Evolutionary conservation across 1,140 invertebrate genomes (phyloP).

Genomic region (Thalassaphorura encarpata): DNA sequence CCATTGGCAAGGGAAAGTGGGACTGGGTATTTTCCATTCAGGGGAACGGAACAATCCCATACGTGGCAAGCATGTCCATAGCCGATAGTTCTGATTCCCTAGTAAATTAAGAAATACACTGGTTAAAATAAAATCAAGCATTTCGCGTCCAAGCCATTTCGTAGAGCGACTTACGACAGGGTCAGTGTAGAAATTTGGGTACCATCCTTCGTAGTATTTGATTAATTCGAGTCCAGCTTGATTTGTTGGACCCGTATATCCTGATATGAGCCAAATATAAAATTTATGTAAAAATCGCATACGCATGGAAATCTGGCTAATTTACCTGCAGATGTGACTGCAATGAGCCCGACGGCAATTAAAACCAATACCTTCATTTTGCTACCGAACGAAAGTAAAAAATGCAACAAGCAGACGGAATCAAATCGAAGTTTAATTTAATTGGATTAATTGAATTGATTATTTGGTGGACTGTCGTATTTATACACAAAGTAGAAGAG

Average conservation of each 20-base stretch:
- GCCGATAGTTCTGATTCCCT: constrained; percentile 29
- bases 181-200: constrained; percentile 27
- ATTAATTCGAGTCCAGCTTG: constrained; percentile 21
- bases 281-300: not conserved
- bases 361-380: not conserved
- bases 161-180: constrained; percentile 12
- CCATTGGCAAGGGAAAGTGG: constrained; percentile 22
- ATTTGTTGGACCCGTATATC: not conserved
- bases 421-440: too few relatives aligned
- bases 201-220: constrained; percentile 30
- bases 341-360: not conserved
- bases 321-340: not conserved
- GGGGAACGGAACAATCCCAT: constrained; percentile 24
- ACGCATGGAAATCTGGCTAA: not conserved
- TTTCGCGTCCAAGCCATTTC: not conserved
- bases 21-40: constrained; percentile 22
- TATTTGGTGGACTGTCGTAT: too few relatives aligned
- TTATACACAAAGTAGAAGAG: too few relatives aligned
- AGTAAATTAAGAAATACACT: not conserved
- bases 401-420: too few relatives aligned
- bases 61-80: constrained; percentile 29
- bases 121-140: not conserved
- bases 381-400: not conserved
- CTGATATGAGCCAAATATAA: not conserved
- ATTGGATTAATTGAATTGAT: too few relatives aligned